Evolutionary conservation across 2,113 vertebrate species (phyloP).

Genomic region (Sapayoa aenigma): DNA sequence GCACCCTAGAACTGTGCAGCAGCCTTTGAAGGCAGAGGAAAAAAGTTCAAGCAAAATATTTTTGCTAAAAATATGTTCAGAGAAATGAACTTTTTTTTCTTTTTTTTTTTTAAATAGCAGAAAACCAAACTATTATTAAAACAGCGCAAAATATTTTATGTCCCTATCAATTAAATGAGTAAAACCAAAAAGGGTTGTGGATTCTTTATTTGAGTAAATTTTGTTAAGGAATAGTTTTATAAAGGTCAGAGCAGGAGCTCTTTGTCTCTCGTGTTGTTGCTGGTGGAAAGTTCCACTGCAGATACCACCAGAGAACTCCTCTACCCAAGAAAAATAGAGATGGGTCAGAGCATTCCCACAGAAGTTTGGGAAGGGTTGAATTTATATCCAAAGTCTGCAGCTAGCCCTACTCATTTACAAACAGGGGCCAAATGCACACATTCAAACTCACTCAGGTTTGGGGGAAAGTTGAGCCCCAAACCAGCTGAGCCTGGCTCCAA

Average conservation of each 20-base stretch:
- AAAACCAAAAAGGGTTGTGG: slow-evolving; percentile 65
- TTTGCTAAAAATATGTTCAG: slow-evolving; percentile 76
- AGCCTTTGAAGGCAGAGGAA: slow-evolving; percentile 75
- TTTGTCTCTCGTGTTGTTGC: slow-evolving; percentile 62
- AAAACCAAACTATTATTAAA: slow-evolving; percentile 77
- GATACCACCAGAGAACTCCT: slow-evolving; percentile 57
- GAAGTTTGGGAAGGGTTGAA: slow-evolving; percentile 13
- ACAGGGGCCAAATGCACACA: not conserved
- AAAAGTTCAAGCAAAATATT: slow-evolving; percentile 79
- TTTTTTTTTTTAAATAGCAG: slow-evolving; percentile 68
- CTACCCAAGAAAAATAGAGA: slow-evolving; percentile 64
- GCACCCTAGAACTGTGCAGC: slow-evolving; percentile 73
- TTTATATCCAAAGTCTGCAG: not conserved
- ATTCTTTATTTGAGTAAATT: slow-evolving; percentile 63
- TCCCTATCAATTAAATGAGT: slow-evolving; percentile 74
- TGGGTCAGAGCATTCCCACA: not conserved
- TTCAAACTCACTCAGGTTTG: not conserved
- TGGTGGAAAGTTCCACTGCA: slow-evolving; percentile 76
- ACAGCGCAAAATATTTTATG: slow-evolving; percentile 73
- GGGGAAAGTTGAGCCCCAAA: not conserved
- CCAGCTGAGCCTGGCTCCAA: not conserved
- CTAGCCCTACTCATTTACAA: not conserved
- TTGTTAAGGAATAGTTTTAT: slow-evolving; percentile 75
- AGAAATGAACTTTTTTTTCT: slow-evolving; percentile 49
- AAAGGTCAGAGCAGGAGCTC: slow-evolving; percentile 72